These are phyloP conservation scores for Clitarchus hookeri DNA, from an alignment of 2,888 invertebrate species.

Conservation along the genomic window DNA sequence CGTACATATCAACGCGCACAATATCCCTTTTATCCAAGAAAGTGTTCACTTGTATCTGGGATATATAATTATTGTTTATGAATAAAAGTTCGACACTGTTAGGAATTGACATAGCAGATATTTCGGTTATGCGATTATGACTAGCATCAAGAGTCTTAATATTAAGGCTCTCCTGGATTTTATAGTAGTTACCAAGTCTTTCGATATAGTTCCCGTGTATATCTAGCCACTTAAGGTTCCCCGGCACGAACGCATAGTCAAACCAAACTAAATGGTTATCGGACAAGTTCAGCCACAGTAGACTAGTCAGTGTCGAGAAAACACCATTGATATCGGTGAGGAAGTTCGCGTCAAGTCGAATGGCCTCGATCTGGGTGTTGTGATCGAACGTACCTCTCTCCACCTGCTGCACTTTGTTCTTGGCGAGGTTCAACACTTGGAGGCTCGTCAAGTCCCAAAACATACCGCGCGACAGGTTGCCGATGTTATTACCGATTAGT, in stretches of 20 bases:
- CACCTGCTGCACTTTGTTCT: conserved; percentile 85
- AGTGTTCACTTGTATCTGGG: conserved; percentile 79
- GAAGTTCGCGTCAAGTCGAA: conserved; percentile 85
- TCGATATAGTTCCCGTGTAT: conserved; percentile 89
- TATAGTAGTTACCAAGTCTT: conserved; percentile 85
- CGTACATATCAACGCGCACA: conserved; percentile 87
- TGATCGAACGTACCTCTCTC: conserved; percentile 83
- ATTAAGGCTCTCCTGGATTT: conserved; percentile 67
- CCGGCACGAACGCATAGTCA: conserved; percentile 90
- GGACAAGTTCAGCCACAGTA: conserved; percentile 86
- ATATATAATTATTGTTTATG: conserved; percentile 87
- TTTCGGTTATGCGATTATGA: conserved; percentile 83
- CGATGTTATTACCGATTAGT: conserved; percentile 87
- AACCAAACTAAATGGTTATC: conserved; percentile 93
- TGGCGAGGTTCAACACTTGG: conserved; percentile 85
- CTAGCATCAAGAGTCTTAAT: conserved; percentile 88
- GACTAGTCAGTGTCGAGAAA: conserved; percentile 80
- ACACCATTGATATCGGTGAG: conserved; percentile 88
- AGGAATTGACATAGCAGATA: conserved; percentile 83
- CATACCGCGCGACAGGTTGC: conserved; percentile 82
- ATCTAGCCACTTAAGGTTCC: conserved; percentile 87
- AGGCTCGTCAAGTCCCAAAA: conserved; percentile 83
- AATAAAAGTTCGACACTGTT: conserved; percentile 86
- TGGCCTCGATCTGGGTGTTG: conserved; percentile 81
- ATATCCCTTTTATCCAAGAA: conserved; percentile 84